These are phyloP conservation scores for Phorcus lineatus DNA, from an alignment of 2,888 invertebrate species.

Conservation along the genomic window DNA sequence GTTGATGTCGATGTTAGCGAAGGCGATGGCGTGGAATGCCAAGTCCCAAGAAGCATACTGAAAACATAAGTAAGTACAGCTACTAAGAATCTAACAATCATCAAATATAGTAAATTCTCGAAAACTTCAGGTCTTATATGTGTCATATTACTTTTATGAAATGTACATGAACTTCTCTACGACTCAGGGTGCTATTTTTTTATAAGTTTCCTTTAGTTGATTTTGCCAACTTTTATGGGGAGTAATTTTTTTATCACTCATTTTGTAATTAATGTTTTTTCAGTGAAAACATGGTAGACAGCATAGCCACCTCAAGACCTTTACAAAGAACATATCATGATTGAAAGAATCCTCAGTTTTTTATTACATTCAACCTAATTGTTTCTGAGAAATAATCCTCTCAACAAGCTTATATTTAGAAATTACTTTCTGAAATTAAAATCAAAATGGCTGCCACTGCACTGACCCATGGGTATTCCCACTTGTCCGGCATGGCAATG, in stretches of 20 bases:
- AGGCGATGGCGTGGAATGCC: constrained; percentile 74
- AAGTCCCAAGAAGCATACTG: constrained; percentile 75
- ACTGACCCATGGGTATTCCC: constrained; percentile 76
- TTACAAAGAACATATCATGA: too few relatives aligned
- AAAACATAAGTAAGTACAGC: constrained; percentile 12
- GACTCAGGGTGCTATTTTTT: background rate
- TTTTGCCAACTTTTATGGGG: too few relatives aligned
- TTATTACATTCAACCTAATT: too few relatives aligned
- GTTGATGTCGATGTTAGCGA: constrained; percentile 71
- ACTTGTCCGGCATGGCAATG: constrained; percentile 76
- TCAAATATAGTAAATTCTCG: too few relatives aligned
- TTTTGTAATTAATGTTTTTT: too few relatives aligned
- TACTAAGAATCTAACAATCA: too few relatives aligned
- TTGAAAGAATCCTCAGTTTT: too few relatives aligned
- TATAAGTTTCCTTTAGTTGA: background rate
- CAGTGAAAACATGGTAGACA: background rate
- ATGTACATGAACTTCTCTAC: too few relatives aligned
- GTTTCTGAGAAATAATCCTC: background rate
- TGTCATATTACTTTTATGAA: background rate
- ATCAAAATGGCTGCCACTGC: background rate
- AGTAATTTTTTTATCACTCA: too few relatives aligned
- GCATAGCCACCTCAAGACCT: background rate
- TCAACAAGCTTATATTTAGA: too few relatives aligned
- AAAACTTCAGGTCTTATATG: too few relatives aligned
- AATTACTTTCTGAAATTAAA: background rate